Conservation (phyloP, 2,797 vertebrate genomes). For the Acipenser oxyrinchus region DNA sequence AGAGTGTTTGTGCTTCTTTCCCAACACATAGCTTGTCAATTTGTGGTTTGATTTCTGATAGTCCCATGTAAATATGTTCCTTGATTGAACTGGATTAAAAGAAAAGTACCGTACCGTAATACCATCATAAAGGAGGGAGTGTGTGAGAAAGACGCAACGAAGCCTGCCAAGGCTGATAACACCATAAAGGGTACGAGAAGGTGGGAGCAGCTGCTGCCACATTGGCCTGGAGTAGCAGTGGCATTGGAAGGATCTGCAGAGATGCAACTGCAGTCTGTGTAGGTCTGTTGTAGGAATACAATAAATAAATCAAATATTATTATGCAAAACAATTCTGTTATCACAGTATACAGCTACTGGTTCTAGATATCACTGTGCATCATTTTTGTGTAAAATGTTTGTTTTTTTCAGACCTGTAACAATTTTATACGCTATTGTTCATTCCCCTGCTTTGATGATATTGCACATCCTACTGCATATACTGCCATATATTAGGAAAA, state of each 20-base stretch:
- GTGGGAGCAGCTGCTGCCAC: conserved; percentile 55
- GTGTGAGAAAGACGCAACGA: conserved; percentile 65
- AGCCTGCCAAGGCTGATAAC: conserved; percentile 59
- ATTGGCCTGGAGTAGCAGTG: conserved; percentile 48
- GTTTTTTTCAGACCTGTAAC: too few relatives aligned
- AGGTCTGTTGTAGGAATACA: conserved; percentile 52
- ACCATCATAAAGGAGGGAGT: conserved; percentile 86
- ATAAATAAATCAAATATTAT: not conserved
- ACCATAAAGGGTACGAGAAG: conserved; percentile 72
- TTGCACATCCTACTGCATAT: too few relatives aligned
- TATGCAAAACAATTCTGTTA: not conserved
- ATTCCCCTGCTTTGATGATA: too few relatives aligned
- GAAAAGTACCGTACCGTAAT: conserved; percentile 62
- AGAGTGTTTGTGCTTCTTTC: too few relatives aligned
- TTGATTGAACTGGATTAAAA: not conserved
- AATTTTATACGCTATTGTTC: too few relatives aligned
- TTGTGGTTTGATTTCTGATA: too few relatives aligned
- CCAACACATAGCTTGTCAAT: too few relatives aligned
- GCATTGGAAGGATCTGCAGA: accelerated
- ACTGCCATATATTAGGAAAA: too few relatives aligned
- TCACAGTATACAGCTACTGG: too few relatives aligned
- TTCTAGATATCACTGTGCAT: too few relatives aligned
- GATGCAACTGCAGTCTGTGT: conserved; percentile 68
- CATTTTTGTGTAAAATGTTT: too few relatives aligned
- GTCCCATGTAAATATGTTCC: not conserved